Evolutionary conservation across 2,797 vertebrate species (phyloP), one percentile per base, ranked within the genome.

Genomic region (Microctenopoma stevenorrisi): DNA sequence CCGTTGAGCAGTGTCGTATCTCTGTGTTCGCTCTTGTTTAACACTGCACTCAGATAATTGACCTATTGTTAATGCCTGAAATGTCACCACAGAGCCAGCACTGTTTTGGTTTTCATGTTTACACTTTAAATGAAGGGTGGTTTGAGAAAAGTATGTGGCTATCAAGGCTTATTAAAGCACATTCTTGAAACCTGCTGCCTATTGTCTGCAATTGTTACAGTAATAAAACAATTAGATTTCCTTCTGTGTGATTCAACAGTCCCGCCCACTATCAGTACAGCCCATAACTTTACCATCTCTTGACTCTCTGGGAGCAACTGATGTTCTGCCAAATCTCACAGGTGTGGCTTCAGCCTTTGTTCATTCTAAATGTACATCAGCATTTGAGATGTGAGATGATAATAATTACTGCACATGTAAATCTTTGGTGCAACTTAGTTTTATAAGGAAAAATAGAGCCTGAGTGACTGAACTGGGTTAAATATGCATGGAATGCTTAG

Each of bases 71-170:
- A 18, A 44, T 64, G 66, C 51, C 47, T 76, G 38, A 62, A 54
- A 40, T 35, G 38, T 52, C 14, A 33, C 62, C 72, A 74, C 62
- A 74, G 59, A 75, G 46, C 37, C 68, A 16, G 53, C 43, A 25
- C 47, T 52, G 63, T 65, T 78, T 70, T 43, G 49, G 16, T 54
- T 68, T 68, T 61, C 22, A 48, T 59, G 55, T 74, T 81, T 73
- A 64, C 12, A 62, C 58, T 76, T 75, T 43, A 70, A 63, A 25
- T 53, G 37, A 65, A 42, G 37, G 52, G 47, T 25, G 18, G 35
- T 33, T 38, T 26, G 56, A 60, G 57, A 47, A 63, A 68, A 42
- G 37, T 67, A 62, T 68, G 58, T 2, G 3, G 44, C 37, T 38
- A 47, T 51, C 10, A 5, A 66, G 13, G 12, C 46, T 51, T 30